A percentile compares a stretch with the other conserved stretches of the same genome.
Evolutionary conservation across 2,113 vertebrate species (phyloP).

Genomic region (Pachypanchax playfairii): DNA sequence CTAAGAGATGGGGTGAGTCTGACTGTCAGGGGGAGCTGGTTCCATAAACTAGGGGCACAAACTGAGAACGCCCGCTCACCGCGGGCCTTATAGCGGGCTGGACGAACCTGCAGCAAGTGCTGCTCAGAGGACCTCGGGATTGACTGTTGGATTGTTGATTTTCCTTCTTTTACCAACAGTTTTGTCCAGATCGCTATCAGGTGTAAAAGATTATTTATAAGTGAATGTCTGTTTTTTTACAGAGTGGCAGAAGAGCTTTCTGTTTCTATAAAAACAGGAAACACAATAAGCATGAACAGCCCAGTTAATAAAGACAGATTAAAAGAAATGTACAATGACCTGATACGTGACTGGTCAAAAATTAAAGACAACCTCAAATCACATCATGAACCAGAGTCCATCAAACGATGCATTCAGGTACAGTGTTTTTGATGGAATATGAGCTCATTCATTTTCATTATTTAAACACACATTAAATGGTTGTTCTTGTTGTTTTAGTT

Average conservation of each 20-base stretch:
- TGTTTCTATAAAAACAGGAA: conserved; percentile 3
- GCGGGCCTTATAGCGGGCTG: too few species aligned
- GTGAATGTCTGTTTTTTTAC: neutral
- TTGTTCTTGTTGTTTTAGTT: too few species aligned
- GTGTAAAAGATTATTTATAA: too few species aligned
- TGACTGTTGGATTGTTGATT: neutral
- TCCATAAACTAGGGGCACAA: too few species aligned
- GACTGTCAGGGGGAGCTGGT: too few species aligned
- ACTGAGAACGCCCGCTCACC: too few species aligned
- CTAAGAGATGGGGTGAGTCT: too few species aligned
- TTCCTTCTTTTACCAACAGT: neutral
- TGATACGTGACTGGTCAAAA: neutral
- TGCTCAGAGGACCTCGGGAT: too few species aligned
- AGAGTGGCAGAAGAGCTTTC: neutral
- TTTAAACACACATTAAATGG: too few species aligned
- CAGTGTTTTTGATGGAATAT: neutral
- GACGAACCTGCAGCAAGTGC: too few species aligned
- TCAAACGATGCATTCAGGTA: neutral
- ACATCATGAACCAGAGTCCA: neutral
- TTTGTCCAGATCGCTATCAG: too few species aligned
- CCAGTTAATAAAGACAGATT: neutral
- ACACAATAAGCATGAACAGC: neutral
- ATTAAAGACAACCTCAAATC: neutral
- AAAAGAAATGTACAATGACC: neutral
- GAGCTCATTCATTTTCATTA: neutral